These are phyloP conservation scores for Melanotaenia maccullochi DNA, from an alignment of 2,797 vertebrate genomes.

Conservation along the genomic window DNA sequence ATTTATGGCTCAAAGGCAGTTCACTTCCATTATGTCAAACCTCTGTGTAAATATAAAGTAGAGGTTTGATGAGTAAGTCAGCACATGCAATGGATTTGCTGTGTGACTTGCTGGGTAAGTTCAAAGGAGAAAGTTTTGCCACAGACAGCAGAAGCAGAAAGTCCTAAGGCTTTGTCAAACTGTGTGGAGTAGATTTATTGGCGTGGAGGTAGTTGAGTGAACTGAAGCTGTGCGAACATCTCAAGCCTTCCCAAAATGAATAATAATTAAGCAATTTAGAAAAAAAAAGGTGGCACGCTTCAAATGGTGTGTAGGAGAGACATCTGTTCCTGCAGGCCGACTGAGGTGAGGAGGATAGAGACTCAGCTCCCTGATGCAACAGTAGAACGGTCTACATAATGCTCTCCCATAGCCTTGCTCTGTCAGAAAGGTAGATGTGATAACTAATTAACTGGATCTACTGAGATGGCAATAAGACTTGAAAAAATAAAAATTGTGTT, in stretches of 20 bases:
- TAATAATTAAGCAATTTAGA: slow-evolving; percentile 55
- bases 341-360: slow-evolving; percentile 54
- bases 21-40: slow-evolving; percentile 4
- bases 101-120: slow-evolving; percentile 15
- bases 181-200: slow-evolving; percentile 15
- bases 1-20: not conserved
- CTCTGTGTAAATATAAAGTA: slow-evolving; percentile 21
- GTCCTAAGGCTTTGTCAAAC: slow-evolving; percentile 43
- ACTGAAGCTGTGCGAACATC: slow-evolving; percentile 55
- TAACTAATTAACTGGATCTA: not conserved
- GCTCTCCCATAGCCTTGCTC: slow-evolving; percentile 17
- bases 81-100: slow-evolving; percentile 18
- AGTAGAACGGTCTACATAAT: slow-evolving; percentile 13
- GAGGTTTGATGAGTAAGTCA: slow-evolving; percentile 15
- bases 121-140: slow-evolving; percentile 49
- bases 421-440: not conserved
- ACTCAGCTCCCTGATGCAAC: slow-evolving; percentile 23
- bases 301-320: slow-evolving; percentile 66
- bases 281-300: slow-evolving; percentile 29
- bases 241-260: slow-evolving; percentile 54
- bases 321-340: slow-evolving; percentile 65
- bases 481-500: not conserved
- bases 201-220: slow-evolving; percentile 34
- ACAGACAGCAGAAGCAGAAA: slow-evolving; percentile 23
- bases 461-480: not conserved